Evolutionary conservation across 2,113 vertebrate species (phyloP).

Genomic region (Romanogobio albipinnatus): DNA sequence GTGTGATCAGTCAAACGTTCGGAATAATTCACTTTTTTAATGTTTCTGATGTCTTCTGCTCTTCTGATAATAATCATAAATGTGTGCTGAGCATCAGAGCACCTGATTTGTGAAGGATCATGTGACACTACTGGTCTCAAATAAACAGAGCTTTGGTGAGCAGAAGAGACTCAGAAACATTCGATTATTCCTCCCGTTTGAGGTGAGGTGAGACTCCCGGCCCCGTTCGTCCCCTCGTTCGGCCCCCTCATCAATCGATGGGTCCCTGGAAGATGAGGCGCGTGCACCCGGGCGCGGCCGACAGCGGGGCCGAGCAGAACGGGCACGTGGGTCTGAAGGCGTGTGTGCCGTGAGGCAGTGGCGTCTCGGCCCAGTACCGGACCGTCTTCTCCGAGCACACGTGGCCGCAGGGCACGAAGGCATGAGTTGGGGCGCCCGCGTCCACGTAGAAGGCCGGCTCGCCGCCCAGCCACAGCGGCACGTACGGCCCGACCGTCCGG

Average conservation of each 20-base stretch:
- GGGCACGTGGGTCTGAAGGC: conserved; percentile 96
- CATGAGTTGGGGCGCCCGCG: conserved; percentile 90
- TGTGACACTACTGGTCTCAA: no score
- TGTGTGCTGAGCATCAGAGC: no score
- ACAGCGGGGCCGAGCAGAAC: conserved; percentile 91
- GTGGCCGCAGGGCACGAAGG: conserved; percentile 93
- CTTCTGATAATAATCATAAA: no score
- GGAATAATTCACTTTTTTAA: no score
- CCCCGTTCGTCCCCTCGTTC: conserved; percentile 18
- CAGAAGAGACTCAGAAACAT: no score
- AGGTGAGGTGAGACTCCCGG: conserved; percentile 13
- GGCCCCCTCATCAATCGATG: conserved; percentile 81
- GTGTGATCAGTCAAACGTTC: no score
- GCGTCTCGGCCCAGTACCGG: conserved; percentile 94
- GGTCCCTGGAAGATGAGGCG: conserved; percentile 98
- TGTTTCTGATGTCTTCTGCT: no score
- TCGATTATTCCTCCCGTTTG: no score
- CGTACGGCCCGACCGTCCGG: conserved; percentile 91
- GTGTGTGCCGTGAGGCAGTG: conserved; percentile 94
- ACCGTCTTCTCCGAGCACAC: conserved; percentile 95
- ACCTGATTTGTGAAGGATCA: no score
- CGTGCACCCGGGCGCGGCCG: conserved; percentile 84
- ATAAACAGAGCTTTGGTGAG: no score
- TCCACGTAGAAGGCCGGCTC: conserved; percentile 95
- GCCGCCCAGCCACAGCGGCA: conserved; percentile 94